These are phyloP conservation scores for Morpho deidamia DNA, from an alignment of 2,888 invertebrate genomes.

Conservation along the genomic window DNA sequence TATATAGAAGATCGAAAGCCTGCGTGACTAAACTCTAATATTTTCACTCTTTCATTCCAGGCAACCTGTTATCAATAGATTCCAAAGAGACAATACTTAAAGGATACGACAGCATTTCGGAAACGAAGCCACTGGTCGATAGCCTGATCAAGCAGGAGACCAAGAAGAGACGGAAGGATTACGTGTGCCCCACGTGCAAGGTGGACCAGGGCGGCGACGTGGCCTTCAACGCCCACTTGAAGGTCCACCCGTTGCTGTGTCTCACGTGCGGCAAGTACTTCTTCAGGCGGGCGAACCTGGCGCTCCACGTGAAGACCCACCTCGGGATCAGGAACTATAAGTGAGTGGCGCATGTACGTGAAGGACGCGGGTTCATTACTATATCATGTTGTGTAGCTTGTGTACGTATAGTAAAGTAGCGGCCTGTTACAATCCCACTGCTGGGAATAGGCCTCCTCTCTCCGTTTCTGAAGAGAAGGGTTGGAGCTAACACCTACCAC, in stretches of 20 bases:
- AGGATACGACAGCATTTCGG: slow-evolving; percentile 49
- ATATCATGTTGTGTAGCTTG: no score
- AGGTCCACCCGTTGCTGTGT: slow-evolving; percentile 89
- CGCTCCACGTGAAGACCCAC: slow-evolving; percentile 88
- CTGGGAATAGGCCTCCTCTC: no score
- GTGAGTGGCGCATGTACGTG: slow-evolving; percentile 44
- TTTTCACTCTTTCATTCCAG: slow-evolving; percentile 30
- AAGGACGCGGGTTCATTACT: no score
- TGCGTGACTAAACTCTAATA: no score
- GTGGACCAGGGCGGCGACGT: slow-evolving; percentile 83
- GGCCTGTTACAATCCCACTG: no score
- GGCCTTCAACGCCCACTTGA: slow-evolving; percentile 85
- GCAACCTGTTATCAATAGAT: slow-evolving; percentile 44
- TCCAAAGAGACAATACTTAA: slow-evolving; percentile 55
- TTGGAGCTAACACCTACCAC: no score
- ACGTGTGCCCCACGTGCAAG: slow-evolving; percentile 62
- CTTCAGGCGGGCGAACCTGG: slow-evolving; percentile 84
- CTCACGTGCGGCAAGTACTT: slow-evolving; percentile 89
- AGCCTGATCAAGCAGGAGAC: slow-evolving; percentile 67
- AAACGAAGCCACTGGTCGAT: slow-evolving; percentile 65
- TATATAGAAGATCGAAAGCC: no score
- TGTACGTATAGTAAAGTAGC: no score
- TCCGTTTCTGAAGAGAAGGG: no score
- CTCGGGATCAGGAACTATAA: slow-evolving; percentile 85
- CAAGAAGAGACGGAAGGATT: slow-evolving; percentile 49